Evolutionary conservation across 2,888 invertebrate species (phyloP), one percentile per base, ranked within the genome.

Genomic region (Crematogaster levior): DNA sequence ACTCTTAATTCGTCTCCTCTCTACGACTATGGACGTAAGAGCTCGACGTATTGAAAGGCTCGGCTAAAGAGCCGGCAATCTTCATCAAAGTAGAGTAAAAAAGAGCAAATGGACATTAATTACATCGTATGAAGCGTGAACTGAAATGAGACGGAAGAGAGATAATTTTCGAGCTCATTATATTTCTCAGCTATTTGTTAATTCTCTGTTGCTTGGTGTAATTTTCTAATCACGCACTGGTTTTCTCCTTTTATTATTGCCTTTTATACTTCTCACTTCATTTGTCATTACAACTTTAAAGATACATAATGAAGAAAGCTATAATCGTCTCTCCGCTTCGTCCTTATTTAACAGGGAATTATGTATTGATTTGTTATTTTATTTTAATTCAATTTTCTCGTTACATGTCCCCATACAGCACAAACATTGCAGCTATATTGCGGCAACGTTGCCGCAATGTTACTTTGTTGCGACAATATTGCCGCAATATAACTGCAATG

Each of bases 41-140:
- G 93, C 94, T 94, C 90, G 86, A 63, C 73, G 61, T 79, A 73
- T 60, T 46, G 43, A 48, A 61, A 74, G 43, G 60, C 18, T 18
- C 30, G 21, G 24, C 40, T 56, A 40, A 56, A 56, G n/a, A 61
- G 30, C 24, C 46, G 24, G 34, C 18, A 74, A 46, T 74, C 60
- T 46, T 74, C 21, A 74, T 74, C 48, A 46, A 60, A 61, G 34
- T 46, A 30, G 10, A 74, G 18, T 6, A 51, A 27, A 27, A 63
- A 37, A 34, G 34, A 48, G n/a, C 74, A 34, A 75, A 63, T 75
- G 34, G 9, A 4, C 30, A 27, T 63, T 75, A 75, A 51, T 63
- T 75, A 75, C 12, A 63, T 75, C 15, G 63, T n/a, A 63, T 37
- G 15, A 75, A 63, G 18, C 60, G 75, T 15, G n/a, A 75, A 48